Conservation (phyloP, 2,797 vertebrate genomes). For the Dryobates pubescens region DNA sequence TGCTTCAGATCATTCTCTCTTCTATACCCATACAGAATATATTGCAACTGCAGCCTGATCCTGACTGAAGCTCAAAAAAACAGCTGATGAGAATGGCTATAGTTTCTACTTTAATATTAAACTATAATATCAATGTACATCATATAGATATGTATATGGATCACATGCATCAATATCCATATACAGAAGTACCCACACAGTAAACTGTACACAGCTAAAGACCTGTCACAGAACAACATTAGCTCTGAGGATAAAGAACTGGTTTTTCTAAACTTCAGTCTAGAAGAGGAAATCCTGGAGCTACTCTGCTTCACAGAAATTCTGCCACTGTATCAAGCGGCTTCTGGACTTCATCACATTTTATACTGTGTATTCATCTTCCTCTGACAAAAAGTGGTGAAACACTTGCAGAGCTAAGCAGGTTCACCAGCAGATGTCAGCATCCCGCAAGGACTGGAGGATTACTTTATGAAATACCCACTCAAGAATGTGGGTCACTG, state of each 20-base stretch:
- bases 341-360: background rate
- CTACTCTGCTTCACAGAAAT: background rate
- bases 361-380: background rate
- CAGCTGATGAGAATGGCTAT: background rate
- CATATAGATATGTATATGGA: background rate
- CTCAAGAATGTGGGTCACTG: background rate
- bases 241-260: background rate
- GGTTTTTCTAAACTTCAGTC: background rate
- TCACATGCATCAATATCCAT: background rate
- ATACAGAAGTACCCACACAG: background rate
- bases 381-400: background rate
- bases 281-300: background rate
- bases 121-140: background rate
- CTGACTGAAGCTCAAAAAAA: background rate
- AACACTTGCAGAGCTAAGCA: background rate
- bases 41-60: background rate
- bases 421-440: constrained; percentile 2
- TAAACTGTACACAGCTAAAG: background rate
- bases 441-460: background rate
- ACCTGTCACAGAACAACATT: background rate
- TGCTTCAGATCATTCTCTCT: background rate
- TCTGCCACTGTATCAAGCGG: background rate
- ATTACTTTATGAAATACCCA: background rate
- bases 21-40: background rate
- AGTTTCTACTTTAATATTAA: constrained; percentile 15